These are phyloP conservation scores for Atta colombica DNA, from an alignment of 1,140 invertebrate species.

Conservation along the genomic window DNA sequence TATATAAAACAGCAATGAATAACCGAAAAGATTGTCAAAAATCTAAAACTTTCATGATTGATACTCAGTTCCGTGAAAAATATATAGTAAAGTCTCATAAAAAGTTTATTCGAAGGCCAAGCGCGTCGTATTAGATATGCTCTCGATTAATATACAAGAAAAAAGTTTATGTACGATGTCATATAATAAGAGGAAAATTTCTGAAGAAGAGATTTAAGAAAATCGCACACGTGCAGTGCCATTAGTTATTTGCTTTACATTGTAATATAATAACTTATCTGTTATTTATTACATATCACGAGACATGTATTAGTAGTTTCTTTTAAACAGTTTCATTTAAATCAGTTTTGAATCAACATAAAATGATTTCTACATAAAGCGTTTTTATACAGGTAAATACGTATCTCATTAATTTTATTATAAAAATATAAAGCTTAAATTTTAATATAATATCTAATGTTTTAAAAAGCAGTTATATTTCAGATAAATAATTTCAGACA, in stretches of 20 bases:
- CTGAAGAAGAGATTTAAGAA: not conserved
- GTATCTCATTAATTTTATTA: not conserved
- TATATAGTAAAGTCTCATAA: conserved; percentile 25
- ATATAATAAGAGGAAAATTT: conserved; percentile 14
- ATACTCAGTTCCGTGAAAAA: not conserved
- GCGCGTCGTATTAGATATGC: conserved; percentile 18
- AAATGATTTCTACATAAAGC: not conserved
- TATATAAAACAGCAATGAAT: no score
- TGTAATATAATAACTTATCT: not conserved
- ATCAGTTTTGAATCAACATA: not conserved
- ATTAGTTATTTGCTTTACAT: not conserved
- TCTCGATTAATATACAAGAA: not conserved
- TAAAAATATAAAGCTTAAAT: not conserved
- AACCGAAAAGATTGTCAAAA: not conserved
- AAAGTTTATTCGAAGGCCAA: conserved; percentile 47
- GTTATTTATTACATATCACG: not conserved
- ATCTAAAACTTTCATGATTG: not conserved
- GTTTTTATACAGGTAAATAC: not conserved
- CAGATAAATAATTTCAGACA: not conserved
- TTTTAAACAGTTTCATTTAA: not conserved
- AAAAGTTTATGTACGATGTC: conserved; percentile 7
- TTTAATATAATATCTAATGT: not conserved
- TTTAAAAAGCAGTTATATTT: conserved; percentile 4
- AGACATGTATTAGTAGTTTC: not conserved
- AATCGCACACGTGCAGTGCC: not conserved